Evolutionary conservation across 1,140 invertebrate species (phyloP), one percentile per base, ranked within the genome.

Genomic region (Zaprionus nigranus): DNA sequence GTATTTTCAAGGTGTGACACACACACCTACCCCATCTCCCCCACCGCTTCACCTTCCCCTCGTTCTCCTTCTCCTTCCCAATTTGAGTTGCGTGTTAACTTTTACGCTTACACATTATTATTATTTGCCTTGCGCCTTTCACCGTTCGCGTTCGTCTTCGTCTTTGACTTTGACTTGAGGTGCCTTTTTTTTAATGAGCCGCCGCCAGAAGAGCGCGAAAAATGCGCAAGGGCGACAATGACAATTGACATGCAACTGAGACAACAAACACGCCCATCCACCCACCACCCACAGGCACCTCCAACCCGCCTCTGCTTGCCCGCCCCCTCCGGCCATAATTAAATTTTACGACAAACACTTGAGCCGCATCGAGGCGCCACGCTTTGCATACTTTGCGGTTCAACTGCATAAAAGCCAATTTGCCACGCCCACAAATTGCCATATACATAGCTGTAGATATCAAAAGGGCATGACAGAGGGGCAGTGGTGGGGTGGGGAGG

Each of bases 381-480:
- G 40, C n/a, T 46, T 56, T 67, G 74, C 68, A 74, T 69, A 74
- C 65, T 51, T 81, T 81, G 81, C 60, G 76, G 81, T 71, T 43
- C 81, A 74, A 84, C 65, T 84, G 78, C 82, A 84, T 84, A 81
- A 85, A 84, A 81, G 82, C 74, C 82, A 84, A 84, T 84, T 84
- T 84, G 78, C 75, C 82, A 81, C 81, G 65, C 78, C 82, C 86
- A 82, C 82, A 85, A 85, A 84, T 51, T 51, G 46, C 46, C 5
- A 51, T 51, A 51, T 51, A 51, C 20, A 51, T 13, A 49, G 43
- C 43, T 20, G 17, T 46, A 46, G 43, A n/a, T 46, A 17, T n/a
- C 11, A 17, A 3, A 17, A 43, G 6, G 15, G 40, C 20, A 20
- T 20, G 20, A 15, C 13, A n/a, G 38, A 2, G n/a, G 2, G n/a